Evolutionary conservation across 2,113 vertebrate species (phyloP).

Genomic region (Onychostruthus taczanowskii): DNA sequence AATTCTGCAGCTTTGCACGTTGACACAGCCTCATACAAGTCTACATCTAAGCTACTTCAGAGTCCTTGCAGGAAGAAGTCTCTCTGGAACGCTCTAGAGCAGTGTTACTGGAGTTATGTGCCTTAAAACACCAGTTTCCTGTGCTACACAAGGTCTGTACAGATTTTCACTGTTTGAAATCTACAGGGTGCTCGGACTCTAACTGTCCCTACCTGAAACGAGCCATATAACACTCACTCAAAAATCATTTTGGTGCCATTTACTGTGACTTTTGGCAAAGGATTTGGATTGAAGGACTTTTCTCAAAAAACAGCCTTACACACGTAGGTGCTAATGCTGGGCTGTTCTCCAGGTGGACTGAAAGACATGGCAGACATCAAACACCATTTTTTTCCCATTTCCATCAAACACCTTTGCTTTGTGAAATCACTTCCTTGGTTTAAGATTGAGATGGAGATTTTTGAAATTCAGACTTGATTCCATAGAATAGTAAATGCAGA

Average conservation of each 20-base stretch:
- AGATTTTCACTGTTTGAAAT: background rate
- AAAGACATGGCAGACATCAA: background rate
- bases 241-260: background rate
- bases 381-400: background rate
- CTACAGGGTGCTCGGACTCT: background rate
- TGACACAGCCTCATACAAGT: background rate
- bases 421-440: accelerated
- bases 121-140: background rate
- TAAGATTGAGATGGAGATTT: background rate
- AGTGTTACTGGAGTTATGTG: background rate
- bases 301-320: background rate
- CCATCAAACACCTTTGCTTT: background rate
- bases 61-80: background rate
- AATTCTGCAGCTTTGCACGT: background rate
- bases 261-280: background rate
- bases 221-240: background rate
- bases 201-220: background rate
- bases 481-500: background rate
- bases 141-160: background rate
- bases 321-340: background rate
- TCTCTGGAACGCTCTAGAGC: background rate
- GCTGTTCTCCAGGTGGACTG: background rate
- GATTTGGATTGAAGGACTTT: background rate
- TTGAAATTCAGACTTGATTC: background rate
- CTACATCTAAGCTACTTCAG: background rate